A percentile compares a stretch with the other conserved stretches of the same genome.
These are phyloP conservation scores for Antheraea assamensis DNA, from an alignment of 2,888 invertebrate species.

Conservation along the genomic window DNA sequence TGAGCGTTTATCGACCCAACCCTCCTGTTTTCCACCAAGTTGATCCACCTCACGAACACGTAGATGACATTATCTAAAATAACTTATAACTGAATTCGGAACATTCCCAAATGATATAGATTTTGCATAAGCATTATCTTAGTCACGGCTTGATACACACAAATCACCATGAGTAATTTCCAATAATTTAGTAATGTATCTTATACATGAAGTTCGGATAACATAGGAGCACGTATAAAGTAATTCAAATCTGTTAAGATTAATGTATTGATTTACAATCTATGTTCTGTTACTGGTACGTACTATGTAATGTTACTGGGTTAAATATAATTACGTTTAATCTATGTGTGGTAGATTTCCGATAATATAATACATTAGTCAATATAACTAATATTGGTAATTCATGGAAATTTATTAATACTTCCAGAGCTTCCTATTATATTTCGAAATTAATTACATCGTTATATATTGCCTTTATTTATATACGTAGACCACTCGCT, in stretches of 20 bases:
- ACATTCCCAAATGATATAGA: neutral
- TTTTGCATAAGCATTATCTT: neutral
- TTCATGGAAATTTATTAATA: no score
- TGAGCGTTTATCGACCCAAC: neutral
- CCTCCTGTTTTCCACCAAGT: neutral
- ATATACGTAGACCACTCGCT: no score
- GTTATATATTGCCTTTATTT: no score
- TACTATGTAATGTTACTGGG: no score
- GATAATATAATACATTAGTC: no score
- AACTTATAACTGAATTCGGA: neutral
- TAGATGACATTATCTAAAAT: neutral
- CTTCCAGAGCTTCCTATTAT: no score
- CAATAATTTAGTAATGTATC: neutral
- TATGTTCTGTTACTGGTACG: neutral
- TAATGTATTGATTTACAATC: neutral
- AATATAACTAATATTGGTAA: no score
- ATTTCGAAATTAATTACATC: no score
- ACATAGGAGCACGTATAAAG: neutral
- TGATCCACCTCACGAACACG: neutral
- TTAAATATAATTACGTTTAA: no score
- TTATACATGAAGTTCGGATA: neutral
- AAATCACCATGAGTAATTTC: neutral
- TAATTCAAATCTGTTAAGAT: neutral
- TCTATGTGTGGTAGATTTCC: no score
- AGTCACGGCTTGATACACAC: constrained; percentile 3